phyloP scores from a whole-genome alignment of 1,140 invertebrate species.

The Caerostris extrusa region DNA sequence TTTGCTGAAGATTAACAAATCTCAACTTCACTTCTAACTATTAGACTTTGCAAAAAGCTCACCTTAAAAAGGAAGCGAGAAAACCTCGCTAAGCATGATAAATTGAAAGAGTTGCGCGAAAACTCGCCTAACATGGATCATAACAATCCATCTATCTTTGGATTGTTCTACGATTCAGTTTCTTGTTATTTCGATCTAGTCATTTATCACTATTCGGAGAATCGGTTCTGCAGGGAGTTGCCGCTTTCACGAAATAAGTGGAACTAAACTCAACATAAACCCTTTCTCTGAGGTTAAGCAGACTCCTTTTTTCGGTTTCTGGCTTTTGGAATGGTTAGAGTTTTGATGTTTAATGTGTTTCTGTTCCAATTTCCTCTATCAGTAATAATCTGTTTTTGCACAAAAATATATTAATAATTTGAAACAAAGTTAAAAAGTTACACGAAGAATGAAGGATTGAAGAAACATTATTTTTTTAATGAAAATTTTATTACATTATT shows the following conservation, averaged over 20 bases:
- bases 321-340: not conserved
- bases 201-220: conserved; percentile 54
- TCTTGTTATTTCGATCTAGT: conserved; percentile 52
- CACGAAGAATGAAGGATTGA: too few species aligned
- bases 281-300: conserved; percentile 20
- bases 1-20: not conserved
- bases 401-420: too few species aligned
- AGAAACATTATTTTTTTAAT: too few species aligned
- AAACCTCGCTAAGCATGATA: conserved; percentile 48
- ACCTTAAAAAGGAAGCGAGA: not conserved
- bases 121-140: conserved; percentile 62
- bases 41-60: not conserved
- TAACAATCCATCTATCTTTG: conserved; percentile 68
- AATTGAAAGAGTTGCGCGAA: conserved; percentile 62
- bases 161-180: conserved; percentile 53
- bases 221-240: not conserved
- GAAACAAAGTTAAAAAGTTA: too few species aligned
- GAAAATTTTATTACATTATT: too few species aligned
- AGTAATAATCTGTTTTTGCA: too few species aligned
- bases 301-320: not conserved
- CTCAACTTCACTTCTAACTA: not conserved
- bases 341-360: not conserved
- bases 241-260: conserved; percentile 50
- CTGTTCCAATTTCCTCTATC: too few species aligned
- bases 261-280: conserved; percentile 12